Conservation (phyloP, 2,113 vertebrate species). For the Thryonomys swinderianus region DNA sequence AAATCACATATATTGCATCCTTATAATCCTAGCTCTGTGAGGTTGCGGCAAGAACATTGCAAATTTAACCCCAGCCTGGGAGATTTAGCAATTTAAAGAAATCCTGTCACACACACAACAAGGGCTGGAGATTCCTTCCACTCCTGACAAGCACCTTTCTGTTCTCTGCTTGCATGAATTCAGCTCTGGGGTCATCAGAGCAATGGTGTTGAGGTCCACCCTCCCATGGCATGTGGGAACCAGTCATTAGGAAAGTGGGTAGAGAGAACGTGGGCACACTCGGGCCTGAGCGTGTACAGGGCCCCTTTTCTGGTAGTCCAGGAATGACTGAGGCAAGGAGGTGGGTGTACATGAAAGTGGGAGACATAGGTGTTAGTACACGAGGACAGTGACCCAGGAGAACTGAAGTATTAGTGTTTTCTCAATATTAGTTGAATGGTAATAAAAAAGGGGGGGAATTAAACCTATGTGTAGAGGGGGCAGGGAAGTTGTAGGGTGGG, state of each 20-base stretch:
- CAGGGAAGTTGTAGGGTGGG: too few species aligned
- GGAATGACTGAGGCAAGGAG: not conserved
- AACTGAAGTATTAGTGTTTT: not conserved
- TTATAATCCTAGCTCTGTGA: not conserved
- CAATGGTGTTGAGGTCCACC: not conserved
- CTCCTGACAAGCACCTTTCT: not conserved
- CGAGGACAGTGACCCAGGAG: not conserved
- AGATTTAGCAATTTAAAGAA: not conserved
- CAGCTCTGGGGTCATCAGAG: not conserved
- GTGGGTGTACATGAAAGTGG: not conserved
- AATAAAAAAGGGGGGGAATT: too few species aligned
- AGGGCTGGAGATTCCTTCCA: not conserved
- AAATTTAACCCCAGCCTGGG: not conserved
- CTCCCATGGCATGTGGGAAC: not conserved
- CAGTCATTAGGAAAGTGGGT: not conserved
- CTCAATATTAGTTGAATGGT: too few species aligned
- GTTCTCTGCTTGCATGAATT: not conserved
- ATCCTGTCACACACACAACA: not conserved
- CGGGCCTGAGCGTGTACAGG: too few species aligned
- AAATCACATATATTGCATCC: not conserved
- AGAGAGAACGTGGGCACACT: not conserved
- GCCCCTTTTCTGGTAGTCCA: not conserved
- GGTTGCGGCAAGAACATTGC: not conserved
- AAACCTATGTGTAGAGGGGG: too few species aligned
- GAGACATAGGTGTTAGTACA: not conserved